A percentile compares a stretch with the other conserved stretches of the same genome.
Conservation (phyloP, 2,888 invertebrate genomes). For the Cerastoderma edule region DNA sequence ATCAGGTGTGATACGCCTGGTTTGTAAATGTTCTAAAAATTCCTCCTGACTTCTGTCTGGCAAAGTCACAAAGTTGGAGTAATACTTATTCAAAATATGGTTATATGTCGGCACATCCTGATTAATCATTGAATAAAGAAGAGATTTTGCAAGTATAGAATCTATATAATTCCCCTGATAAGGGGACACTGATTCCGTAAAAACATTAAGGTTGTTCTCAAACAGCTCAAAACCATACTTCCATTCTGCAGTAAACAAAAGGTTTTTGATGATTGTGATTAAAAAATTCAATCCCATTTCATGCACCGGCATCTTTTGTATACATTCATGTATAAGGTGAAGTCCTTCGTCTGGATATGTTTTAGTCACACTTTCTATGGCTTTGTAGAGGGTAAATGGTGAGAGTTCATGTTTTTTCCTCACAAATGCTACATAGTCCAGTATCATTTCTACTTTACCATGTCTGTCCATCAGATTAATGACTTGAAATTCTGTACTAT, state of each 20-base stretch:
- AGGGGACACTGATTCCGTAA: too few species aligned
- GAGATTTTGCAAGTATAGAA: too few species aligned
- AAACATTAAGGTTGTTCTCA: background rate
- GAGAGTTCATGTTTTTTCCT: background rate
- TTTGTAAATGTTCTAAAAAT: background rate
- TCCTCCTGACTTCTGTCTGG: background rate
- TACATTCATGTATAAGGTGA: background rate
- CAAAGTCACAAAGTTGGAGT: too few species aligned
- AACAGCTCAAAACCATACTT: background rate
- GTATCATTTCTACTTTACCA: background rate
- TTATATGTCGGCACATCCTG: too few species aligned
- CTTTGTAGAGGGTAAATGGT: background rate
- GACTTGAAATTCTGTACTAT: background rate
- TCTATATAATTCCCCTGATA: too few species aligned
- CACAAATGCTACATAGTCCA: background rate
- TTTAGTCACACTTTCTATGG: background rate
- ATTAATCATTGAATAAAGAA: too few species aligned
- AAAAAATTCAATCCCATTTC: background rate
- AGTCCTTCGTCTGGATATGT: constrained; percentile 2
- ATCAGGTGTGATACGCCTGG: background rate
- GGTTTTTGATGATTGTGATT: background rate
- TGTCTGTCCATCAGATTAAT: background rate
- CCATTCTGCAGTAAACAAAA: background rate
- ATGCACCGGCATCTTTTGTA: background rate
- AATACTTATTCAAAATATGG: too few species aligned